Evolutionary conservation across 2,888 invertebrate species (phyloP).

Genomic region (Tetranychus truncatus): DNA sequence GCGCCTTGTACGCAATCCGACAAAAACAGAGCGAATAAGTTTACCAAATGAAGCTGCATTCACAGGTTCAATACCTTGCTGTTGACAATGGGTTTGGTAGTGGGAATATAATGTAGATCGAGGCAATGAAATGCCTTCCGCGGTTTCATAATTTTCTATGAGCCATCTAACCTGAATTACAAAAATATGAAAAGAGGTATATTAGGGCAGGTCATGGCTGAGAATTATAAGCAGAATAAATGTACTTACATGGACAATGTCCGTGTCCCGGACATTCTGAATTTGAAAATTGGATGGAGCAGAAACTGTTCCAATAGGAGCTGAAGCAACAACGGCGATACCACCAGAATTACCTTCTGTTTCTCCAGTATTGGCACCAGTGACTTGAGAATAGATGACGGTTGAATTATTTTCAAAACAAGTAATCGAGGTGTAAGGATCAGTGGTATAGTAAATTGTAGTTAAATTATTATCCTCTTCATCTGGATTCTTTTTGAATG

Average conservation of each 20-base stretch:
- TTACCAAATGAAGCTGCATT: conserved; percentile 99
- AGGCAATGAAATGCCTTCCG: conserved; percentile 78
- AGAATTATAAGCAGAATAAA: too few species aligned
- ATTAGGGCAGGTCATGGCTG: neutral
- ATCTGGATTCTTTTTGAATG: neutral
- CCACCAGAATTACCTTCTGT: neutral
- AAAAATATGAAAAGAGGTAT: neutral
- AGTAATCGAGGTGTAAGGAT: neutral
- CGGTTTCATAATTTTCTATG: conserved; percentile 91
- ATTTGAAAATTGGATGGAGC: conserved; percentile 10
- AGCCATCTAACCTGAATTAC: conserved; percentile 50
- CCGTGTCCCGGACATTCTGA: conserved; percentile 28
- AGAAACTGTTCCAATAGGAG: neutral
- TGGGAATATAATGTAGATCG: conserved; percentile 90
- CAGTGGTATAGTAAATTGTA: conserved; percentile 6
- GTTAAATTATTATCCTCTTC: neutral
- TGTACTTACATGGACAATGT: conserved; percentile 26
- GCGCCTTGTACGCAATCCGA: conserved; percentile 78
- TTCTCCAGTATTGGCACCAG: conserved; percentile 6
- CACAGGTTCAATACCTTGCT: conserved; percentile 83
- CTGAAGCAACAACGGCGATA: neutral
- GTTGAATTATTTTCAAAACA: conserved; percentile 4
- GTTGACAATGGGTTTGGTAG: conserved; percentile 74
- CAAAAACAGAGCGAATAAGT: conserved; percentile 89
- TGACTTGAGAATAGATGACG: neutral